A percentile compares a stretch with the other conserved stretches of the same genome.
These are phyloP conservation scores for Orthosia incerta DNA, from an alignment of 2,888 invertebrate genomes.

Conservation along the genomic window DNA sequence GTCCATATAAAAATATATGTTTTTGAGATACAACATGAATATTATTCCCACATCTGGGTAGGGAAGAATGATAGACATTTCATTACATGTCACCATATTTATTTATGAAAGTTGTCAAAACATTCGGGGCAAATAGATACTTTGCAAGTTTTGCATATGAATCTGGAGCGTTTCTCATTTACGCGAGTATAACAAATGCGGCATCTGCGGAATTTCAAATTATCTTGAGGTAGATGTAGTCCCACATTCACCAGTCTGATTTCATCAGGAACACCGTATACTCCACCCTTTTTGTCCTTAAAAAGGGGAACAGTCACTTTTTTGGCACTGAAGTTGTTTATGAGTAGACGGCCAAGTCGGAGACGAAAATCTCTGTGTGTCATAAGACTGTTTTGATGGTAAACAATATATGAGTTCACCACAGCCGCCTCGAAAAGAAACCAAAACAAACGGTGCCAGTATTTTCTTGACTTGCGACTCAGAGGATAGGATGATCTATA, in stretches of 20 bases:
- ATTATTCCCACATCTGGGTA: conserved; percentile 37
- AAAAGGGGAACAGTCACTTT: conserved; percentile 21
- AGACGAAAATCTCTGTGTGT: conserved; percentile 33
- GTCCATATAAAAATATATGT: conserved; percentile 41
- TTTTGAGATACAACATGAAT: conserved; percentile 41
- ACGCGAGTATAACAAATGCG: conserved; percentile 4
- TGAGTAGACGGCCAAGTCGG: conserved; percentile 33
- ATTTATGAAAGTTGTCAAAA: conserved; percentile 38
- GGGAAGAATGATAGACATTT: conserved; percentile 35
- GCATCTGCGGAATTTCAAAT: conserved; percentile 36
- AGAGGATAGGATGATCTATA: conserved; percentile 35
- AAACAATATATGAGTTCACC: conserved; percentile 39
- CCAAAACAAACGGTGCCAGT: conserved; percentile 40
- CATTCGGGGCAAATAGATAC: conserved; percentile 35
- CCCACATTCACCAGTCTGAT: conserved; percentile 32
- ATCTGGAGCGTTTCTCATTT: conserved; percentile 36
- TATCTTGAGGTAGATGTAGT: conserved; percentile 25
- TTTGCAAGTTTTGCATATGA: conserved; percentile 32
- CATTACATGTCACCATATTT: conserved; percentile 37
- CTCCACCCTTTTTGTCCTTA: conserved; percentile 34
- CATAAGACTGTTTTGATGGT: conserved; percentile 24
- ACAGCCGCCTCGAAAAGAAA: conserved; percentile 40
- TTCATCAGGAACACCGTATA: conserved; percentile 32
- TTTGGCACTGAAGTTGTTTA: conserved; percentile 29
- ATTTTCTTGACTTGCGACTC: conserved; percentile 32